Conservation (phyloP, 2,797 vertebrate genomes). For the Lepilemur septentrionalis region DNA sequence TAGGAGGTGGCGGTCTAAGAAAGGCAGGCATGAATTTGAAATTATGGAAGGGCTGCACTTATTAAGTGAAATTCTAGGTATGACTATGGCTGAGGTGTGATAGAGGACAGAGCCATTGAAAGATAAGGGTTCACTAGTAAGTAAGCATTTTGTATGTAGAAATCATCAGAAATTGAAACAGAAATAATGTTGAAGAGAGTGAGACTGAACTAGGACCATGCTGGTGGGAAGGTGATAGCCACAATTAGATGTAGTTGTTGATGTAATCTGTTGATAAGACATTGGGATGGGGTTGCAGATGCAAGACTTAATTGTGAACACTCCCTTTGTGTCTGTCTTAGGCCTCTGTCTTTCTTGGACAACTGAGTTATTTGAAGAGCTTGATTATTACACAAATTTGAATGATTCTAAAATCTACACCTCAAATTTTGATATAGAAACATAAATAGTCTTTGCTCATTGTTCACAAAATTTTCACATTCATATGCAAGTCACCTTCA, state of each 20-base stretch:
- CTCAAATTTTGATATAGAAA: not conserved
- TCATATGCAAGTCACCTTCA: not conserved
- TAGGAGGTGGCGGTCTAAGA: not conserved
- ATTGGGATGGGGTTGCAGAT: not conserved
- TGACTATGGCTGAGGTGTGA: not conserved
- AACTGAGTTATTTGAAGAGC: not conserved
- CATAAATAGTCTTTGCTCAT: not conserved
- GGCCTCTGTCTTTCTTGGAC: not conserved
- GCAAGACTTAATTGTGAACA: not conserved
- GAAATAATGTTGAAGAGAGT: not conserved
- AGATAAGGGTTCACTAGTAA: not conserved
- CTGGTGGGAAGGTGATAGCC: not conserved
- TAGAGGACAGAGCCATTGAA: not conserved
- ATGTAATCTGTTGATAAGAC: not conserved
- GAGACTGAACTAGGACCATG: not conserved
- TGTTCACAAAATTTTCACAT: not conserved
- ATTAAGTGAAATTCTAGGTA: not conserved
- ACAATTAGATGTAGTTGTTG: not conserved
- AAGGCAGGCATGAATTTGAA: not conserved
- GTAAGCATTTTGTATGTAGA: not conserved
- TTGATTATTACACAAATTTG: not conserved
- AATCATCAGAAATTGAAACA: not conserved
- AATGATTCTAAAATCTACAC: not conserved
- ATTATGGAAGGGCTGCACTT: not conserved
- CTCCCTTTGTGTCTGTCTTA: not conserved